phyloP scores from a whole-genome alignment of 2,113 vertebrate genomes.

The Spea multiplicata region DNA sequence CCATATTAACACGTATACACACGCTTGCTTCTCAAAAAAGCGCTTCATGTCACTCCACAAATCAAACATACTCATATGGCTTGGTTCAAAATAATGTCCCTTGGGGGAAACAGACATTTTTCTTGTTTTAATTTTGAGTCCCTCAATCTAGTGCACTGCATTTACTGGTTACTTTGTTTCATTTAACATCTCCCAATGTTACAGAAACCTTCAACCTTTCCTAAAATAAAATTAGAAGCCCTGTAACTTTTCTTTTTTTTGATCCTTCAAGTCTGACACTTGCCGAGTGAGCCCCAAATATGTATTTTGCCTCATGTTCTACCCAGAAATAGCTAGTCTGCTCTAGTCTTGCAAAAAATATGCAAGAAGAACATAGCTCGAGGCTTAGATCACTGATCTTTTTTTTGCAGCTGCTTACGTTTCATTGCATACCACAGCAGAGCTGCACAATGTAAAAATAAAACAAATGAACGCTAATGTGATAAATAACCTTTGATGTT shows the following conservation, averaged over 20 bases:
- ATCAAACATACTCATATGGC: too few relatives aligned
- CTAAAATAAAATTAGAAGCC: background rate
- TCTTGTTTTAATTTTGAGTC: too few relatives aligned
- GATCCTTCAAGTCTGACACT: background rate
- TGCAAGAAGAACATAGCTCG: slow-evolving; percentile 8
- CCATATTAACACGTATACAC: too few relatives aligned
- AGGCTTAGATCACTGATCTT: slow-evolving; percentile 30
- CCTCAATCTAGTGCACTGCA: background rate
- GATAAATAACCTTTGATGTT: background rate
- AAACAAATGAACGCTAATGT: slow-evolving; percentile 10
- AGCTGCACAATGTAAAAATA: background rate
- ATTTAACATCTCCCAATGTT: background rate
- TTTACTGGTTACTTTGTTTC: background rate
- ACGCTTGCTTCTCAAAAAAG: too few relatives aligned
- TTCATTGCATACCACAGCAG: slow-evolving; percentile 20
- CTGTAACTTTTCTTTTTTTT: background rate
- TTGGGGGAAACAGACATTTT: too few relatives aligned
- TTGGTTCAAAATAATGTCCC: too few relatives aligned
- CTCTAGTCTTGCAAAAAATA: slow-evolving; percentile 27
- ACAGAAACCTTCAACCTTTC: background rate
- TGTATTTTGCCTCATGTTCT: background rate
- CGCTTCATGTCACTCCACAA: too few relatives aligned
- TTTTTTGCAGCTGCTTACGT: slow-evolving; percentile 24
- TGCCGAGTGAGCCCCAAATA: background rate
- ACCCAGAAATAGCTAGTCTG: slow-evolving; percentile 34